Evolutionary conservation across 2,797 vertebrate species (phyloP).

Genomic region (Myotis vivesi): DNA sequence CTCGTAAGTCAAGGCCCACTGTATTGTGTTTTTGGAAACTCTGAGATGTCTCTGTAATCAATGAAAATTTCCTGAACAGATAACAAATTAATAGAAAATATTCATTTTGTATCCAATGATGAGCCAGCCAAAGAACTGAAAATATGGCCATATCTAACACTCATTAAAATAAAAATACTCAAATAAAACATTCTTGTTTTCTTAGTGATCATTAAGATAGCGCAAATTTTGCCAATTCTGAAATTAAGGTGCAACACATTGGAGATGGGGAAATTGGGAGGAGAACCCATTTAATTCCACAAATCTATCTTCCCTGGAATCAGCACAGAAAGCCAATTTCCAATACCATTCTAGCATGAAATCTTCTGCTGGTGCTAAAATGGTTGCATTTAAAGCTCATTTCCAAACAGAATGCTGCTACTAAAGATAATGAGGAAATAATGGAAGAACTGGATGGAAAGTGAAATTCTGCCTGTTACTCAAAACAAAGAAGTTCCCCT

Average conservation of each 20-base stretch:
- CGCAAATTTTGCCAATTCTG: neutral
- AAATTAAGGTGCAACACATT: neutral
- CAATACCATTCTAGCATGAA: neutral
- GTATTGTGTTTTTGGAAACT: neutral
- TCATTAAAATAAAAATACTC: neutral
- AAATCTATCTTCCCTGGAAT: neutral
- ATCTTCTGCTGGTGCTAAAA: neutral
- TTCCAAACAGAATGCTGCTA: conserved; percentile 1
- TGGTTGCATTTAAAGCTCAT: neutral
- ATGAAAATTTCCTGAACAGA: neutral
- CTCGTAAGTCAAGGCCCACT: too few species aligned
- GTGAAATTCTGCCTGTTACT: neutral
- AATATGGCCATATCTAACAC: neutral
- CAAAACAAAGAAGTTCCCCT: neutral
- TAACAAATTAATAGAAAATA: conserved; percentile 26
- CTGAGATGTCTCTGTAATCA: neutral
- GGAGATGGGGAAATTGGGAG: neutral
- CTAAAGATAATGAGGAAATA: neutral
- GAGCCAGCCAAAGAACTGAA: neutral
- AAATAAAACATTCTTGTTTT: neutral
- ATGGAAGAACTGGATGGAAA: neutral
- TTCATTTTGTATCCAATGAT: neutral
- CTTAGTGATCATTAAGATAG: neutral
- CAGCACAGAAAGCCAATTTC: neutral
- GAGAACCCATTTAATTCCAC: neutral